A percentile compares a stretch with the other conserved stretches of the same genome.
These are phyloP conservation scores for Austrolebias charrua DNA, from an alignment of 2,797 vertebrate species.

Conservation along the genomic window DNA sequence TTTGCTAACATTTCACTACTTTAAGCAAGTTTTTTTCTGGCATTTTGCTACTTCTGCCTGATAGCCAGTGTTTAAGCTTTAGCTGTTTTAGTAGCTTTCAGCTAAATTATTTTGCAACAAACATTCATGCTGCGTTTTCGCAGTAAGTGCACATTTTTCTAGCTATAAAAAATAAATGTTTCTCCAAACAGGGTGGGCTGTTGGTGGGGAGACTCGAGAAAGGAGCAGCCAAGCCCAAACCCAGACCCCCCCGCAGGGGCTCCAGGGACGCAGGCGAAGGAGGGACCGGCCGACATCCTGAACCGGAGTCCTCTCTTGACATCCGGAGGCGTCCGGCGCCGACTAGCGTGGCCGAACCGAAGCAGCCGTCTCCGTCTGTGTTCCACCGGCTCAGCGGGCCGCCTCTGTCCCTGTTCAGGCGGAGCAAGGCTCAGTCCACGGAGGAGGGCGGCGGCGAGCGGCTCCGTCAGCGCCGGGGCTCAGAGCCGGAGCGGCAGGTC, in stretches of 20 bases:
- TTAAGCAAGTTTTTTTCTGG: too few species aligned
- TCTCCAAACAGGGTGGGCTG: conserved; percentile 30
- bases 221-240: conserved; percentile 27
- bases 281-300: neutral
- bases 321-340: conserved; percentile 3
- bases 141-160: too few species aligned
- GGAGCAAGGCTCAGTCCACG: conserved; percentile 50
- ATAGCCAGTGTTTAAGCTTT: too few species aligned
- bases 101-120: too few species aligned
- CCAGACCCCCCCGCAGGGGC: conserved; percentile 12
- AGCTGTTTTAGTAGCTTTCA: too few species aligned
- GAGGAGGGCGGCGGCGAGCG: conserved; percentile 15
- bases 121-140: too few species aligned
- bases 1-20: too few species aligned
- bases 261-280: conserved; percentile 32
- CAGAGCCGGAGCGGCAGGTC: conserved; percentile 54
- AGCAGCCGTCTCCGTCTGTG: conserved; percentile 41
- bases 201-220: conserved; percentile 34
- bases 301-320: conserved; percentile 14
- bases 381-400: conserved; percentile 61
- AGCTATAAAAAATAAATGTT: neutral
- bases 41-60: too few species aligned
- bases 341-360: conserved; percentile 15
- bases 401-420: conserved; percentile 63
- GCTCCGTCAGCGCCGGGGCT: conserved; percentile 52